Conservation (phyloP, 1,140 invertebrate genomes). For the Steinernema feltiae region DNA sequence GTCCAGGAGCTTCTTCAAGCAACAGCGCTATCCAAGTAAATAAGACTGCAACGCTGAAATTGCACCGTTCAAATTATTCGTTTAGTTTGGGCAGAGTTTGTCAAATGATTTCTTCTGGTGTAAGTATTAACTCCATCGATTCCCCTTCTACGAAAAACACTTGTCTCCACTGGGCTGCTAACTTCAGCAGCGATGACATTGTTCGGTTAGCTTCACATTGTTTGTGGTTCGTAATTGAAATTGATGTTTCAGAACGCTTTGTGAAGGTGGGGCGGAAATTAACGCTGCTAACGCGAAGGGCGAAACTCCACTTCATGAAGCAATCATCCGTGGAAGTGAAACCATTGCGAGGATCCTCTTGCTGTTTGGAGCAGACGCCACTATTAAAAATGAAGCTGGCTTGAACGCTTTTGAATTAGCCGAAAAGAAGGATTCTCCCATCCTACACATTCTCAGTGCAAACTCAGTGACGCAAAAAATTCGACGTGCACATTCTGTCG, state of each 20-base stretch:
- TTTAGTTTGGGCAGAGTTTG: conserved; percentile 31
- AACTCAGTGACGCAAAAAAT: conserved; percentile 24
- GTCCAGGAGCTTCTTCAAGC: conserved; percentile 25
- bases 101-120: conserved; percentile 33
- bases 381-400: conserved; percentile 22
- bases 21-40: conserved; percentile 30
- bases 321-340: conserved; percentile 32
- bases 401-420: conserved; percentile 24
- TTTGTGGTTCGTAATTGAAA: background rate
- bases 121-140: conserved; percentile 31
- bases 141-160: conserved; percentile 33
- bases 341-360: conserved; percentile 22
- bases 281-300: conserved; percentile 28
- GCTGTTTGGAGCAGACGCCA: conserved; percentile 23
- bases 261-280: conserved; percentile 27
- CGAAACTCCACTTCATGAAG: conserved; percentile 34
- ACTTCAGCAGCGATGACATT: conserved; percentile 30
- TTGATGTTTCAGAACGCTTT: conserved; percentile 18
- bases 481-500: conserved; percentile 22
- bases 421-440: conserved; percentile 19
- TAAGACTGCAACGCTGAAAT: conserved; percentile 4
- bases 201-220: conserved; percentile 19
- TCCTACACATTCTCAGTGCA: conserved; percentile 27
- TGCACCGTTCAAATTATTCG: conserved; percentile 20
- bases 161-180: conserved; percentile 33